A percentile compares a stretch with the other conserved stretches of the same genome.
These are phyloP conservation scores for Patiria miniata DNA, from an alignment of 35 echinoderm and acorn worm species.

Conservation along the genomic window DNA sequence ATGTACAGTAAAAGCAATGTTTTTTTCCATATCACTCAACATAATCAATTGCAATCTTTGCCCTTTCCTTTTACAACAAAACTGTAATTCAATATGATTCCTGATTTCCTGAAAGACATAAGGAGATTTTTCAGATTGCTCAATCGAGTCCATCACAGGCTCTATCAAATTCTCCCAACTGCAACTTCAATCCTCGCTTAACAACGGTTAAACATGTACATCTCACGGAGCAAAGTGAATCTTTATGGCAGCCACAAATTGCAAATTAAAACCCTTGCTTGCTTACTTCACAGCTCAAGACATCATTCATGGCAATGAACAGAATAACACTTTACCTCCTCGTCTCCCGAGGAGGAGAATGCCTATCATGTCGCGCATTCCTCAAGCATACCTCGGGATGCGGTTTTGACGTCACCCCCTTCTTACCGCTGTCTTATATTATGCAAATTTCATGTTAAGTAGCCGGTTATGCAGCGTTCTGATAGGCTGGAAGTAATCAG, in stretches of 20 bases:
- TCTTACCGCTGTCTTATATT: slow-evolving; percentile 22
- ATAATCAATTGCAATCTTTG: too few species aligned
- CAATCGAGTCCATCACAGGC: neutral
- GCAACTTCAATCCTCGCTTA: neutral
- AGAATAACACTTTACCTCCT: neutral
- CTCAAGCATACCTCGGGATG: slow-evolving; percentile 46
- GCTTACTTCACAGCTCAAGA: neutral
- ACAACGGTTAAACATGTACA: neutral
- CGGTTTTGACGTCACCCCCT: slow-evolving; percentile 54
- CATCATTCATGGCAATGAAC: neutral
- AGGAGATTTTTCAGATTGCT: too few species aligned
- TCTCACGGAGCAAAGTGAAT: neutral
- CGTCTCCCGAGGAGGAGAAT: neutral
- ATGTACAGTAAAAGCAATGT: too few species aligned
- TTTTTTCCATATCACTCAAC: too few species aligned
- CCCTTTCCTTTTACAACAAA: too few species aligned
- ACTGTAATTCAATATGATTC: too few species aligned
- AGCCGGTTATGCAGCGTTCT: slow-evolving; percentile 1
- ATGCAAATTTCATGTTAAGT: slow-evolving; percentile 48
- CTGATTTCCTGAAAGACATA: too few species aligned
- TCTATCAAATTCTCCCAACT: neutral
- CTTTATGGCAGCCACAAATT: neutral
- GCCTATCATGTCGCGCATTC: slow-evolving; percentile 63
- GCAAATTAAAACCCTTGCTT: neutral
- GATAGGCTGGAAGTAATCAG: slow-evolving; percentile 66